Evolutionary conservation across 2,113 vertebrate genomes (phyloP), one percentile per base, ranked within the genome.

Genomic region (Casuarius casuarius): DNA sequence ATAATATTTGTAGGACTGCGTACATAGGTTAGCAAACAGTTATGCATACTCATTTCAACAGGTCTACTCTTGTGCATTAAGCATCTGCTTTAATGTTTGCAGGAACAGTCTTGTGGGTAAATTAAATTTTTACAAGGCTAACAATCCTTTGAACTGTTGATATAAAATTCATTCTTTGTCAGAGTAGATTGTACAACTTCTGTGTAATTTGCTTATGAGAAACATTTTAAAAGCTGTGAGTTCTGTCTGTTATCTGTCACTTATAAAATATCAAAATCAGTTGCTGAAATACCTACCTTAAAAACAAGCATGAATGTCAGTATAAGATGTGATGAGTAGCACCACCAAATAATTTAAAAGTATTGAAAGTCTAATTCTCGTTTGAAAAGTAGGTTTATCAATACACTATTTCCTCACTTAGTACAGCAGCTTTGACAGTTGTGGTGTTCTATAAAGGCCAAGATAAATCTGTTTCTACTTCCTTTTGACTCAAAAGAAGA

Each of bases 31-130:
- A 95, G 73, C 61, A 94, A 52, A 78, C 74, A 91, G 89, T 93
- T 94, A 92, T 70, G 49, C 74, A 65, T 89, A 49, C 58, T 79
- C 77, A 94, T 89, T 96, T 86, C 91, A 94, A 79, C 96, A 95
- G 92, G 94, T 95, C 95, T 96, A 46, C 74, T 95, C 95, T 95
- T 92, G 87, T 85, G 49, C 92, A 87, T 96, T 89, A 93, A 96
- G 93, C 80, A 82, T 95, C 70, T 94, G 80, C 86, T 87, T 89
- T 90, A 90, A 87, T 76, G 74, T 87, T 92, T 89, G 70, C 89
- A 96, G 89, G 87, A 92, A 68, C 52, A 79, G 74, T 94, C 92
- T 92, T 96, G 91, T 72, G 77, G 65, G 77, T 61, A 87, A 89
- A 95, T 92, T 65, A 84, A 81, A 84, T 58, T 92, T 95, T 96